phyloP scores from a whole-genome alignment of 1,140 invertebrate species.

The Elysia chlorotica region DNA sequence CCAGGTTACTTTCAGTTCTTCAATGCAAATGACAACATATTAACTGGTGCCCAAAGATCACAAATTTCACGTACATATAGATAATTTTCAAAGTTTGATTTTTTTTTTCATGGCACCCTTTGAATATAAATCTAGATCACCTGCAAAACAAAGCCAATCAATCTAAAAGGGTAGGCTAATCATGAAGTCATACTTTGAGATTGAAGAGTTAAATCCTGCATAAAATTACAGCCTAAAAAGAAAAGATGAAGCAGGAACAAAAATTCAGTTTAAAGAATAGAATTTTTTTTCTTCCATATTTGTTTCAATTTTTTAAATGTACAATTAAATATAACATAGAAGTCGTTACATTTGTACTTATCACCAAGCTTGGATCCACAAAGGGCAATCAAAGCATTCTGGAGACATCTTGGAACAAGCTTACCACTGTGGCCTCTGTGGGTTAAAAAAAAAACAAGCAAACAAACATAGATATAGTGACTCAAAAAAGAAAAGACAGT shows the following conservation, averaged over 20 bases:
- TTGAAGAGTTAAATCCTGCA: too few species aligned
- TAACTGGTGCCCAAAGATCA: too few species aligned
- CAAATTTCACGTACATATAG: too few species aligned
- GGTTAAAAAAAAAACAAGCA: slow-evolving; percentile 30
- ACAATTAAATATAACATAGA: too few species aligned
- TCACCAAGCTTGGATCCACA: slow-evolving; percentile 68
- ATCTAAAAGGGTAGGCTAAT: not conserved
- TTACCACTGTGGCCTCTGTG: slow-evolving; percentile 62
- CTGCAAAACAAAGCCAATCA: not conserved
- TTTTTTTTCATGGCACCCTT: not conserved
- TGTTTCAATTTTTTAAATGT: too few species aligned
- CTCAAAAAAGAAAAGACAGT: not conserved
- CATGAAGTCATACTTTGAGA: too few species aligned
- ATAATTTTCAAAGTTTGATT: not conserved
- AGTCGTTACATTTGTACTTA: slow-evolving; percentile 69
- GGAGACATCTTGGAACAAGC: slow-evolving; percentile 67
- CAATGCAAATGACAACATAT: too few species aligned
- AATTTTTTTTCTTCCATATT: not conserved
- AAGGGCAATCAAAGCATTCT: slow-evolving; percentile 69
- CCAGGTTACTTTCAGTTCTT: too few species aligned
- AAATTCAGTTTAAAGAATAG: not conserved
- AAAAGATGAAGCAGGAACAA: too few species aligned
- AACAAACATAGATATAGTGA: not conserved
- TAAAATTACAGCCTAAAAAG: too few species aligned
- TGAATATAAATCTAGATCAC: not conserved